A percentile compares a stretch with the other conserved stretches of the same genome.
phyloP scores from a whole-genome alignment of 2,113 vertebrate genomes.

The Gorsachius goisagi region DNA sequence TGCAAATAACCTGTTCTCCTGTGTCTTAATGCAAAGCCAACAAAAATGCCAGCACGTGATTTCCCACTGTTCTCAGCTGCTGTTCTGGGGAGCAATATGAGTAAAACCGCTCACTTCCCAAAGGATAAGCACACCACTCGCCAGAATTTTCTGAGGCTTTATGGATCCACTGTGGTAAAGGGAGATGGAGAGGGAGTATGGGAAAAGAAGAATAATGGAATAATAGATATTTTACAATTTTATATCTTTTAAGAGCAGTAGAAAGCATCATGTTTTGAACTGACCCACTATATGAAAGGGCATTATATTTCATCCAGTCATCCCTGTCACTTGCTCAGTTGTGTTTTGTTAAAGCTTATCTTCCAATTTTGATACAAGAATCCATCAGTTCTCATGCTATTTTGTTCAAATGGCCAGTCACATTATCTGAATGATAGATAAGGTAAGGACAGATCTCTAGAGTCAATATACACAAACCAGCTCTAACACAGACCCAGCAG shows the following conservation, averaged over 20 bases:
- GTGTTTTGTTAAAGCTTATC: background rate
- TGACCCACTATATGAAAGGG: background rate
- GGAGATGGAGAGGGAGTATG: background rate
- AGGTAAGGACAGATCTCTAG: background rate
- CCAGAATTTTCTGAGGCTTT: background rate
- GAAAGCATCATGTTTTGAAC: background rate
- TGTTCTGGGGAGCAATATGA: background rate
- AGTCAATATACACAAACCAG: background rate
- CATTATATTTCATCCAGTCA: background rate
- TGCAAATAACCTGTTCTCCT: background rate
- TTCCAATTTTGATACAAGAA: background rate
- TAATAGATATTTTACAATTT: background rate
- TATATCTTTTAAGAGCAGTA: background rate
- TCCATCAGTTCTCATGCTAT: background rate
- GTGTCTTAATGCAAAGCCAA: slow-evolving; percentile 4
- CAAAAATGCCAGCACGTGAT: background rate
- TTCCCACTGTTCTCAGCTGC: background rate
- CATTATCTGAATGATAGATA: background rate
- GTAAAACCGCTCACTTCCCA: background rate
- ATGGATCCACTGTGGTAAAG: background rate
- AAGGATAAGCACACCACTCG: background rate
- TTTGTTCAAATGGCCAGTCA: background rate
- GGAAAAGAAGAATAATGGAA: background rate
- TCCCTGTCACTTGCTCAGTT: background rate
- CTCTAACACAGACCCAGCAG: background rate